phyloP scores from a whole-genome alignment of 1,140 invertebrate species.

The silkworm (Bombyx mori) region DNA sequence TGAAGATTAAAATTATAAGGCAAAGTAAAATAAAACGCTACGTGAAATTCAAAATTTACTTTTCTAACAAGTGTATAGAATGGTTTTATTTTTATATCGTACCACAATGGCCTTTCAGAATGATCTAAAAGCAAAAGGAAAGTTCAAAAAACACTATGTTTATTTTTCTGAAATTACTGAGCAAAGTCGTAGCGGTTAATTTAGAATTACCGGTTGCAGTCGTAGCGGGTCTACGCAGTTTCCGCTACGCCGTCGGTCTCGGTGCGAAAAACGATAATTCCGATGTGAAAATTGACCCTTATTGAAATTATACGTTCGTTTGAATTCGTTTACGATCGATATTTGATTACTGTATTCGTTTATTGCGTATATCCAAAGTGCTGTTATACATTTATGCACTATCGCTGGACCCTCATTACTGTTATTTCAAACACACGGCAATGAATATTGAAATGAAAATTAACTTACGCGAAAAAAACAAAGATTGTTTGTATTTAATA shows the following conservation, averaged over 20 bases:
- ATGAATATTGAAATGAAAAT: background rate
- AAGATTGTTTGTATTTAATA: background rate
- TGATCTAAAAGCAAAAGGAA: background rate
- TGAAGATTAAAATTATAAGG: too few species aligned
- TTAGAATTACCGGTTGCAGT: background rate
- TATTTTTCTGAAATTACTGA: background rate
- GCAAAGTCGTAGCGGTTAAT: background rate
- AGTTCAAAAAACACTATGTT: background rate
- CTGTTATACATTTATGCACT: background rate
- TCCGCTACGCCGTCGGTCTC: background rate
- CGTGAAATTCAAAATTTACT: too few species aligned
- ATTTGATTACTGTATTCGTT: background rate
- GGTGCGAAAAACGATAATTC: background rate
- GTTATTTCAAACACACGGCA: background rate
- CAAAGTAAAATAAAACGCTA: too few species aligned
- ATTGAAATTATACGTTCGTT: constrained; percentile 1
- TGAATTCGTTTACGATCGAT: background rate
- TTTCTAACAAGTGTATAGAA: too few species aligned
- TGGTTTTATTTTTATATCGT: too few species aligned
- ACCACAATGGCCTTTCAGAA: too few species aligned
- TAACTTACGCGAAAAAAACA: background rate
- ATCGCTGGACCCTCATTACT: background rate
- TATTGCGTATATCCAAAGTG: too few species aligned
- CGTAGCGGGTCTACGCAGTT: constrained; percentile 1
- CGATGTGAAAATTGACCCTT: background rate